Conservation (phyloP, 2,113 vertebrate genomes). For the Protobothrops flavoviridis region DNA sequence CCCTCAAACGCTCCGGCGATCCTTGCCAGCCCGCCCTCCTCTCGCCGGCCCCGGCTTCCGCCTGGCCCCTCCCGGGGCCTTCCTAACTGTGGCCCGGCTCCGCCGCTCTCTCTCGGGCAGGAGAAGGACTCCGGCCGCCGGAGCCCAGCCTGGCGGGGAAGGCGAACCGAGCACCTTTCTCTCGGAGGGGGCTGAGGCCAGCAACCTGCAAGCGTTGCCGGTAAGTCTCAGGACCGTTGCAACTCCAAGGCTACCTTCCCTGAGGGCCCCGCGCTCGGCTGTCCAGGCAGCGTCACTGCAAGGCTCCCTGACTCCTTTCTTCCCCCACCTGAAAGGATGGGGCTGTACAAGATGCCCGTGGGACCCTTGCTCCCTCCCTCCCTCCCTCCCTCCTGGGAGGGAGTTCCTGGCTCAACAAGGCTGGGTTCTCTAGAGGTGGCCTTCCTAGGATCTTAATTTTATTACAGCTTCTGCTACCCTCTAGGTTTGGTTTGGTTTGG, state of each 20-base stretch:
- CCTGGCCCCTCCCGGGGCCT: not conserved
- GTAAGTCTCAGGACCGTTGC: not conserved
- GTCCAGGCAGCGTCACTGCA: not conserved
- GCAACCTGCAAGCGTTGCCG: not conserved
- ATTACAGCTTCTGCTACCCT: not conserved
- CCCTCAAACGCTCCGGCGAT: not conserved
- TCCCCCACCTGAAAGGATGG: not conserved
- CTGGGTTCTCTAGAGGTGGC: not conserved
- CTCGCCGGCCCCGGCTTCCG: not conserved
- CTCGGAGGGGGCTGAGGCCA: not conserved
- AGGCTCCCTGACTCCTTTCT: not conserved
- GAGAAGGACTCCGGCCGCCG: too few relatives aligned
- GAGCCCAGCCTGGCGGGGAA: not conserved
- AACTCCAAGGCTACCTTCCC: not conserved
- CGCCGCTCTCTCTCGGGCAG: too few relatives aligned
- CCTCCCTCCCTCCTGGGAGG: too few relatives aligned
- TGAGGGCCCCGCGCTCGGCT: not conserved
- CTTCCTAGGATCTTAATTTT: not conserved
- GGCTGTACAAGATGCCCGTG: not conserved
- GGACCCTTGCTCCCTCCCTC: fast-evolving
- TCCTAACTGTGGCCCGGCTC: too few relatives aligned
- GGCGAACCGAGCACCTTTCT: not conserved
- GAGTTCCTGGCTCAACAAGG: not conserved
- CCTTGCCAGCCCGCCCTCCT: too few relatives aligned
- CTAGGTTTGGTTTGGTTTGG: not conserved